Evolutionary conservation across 2,888 invertebrate genomes (phyloP).

Genomic region (Bhutanitis thaidina): DNA sequence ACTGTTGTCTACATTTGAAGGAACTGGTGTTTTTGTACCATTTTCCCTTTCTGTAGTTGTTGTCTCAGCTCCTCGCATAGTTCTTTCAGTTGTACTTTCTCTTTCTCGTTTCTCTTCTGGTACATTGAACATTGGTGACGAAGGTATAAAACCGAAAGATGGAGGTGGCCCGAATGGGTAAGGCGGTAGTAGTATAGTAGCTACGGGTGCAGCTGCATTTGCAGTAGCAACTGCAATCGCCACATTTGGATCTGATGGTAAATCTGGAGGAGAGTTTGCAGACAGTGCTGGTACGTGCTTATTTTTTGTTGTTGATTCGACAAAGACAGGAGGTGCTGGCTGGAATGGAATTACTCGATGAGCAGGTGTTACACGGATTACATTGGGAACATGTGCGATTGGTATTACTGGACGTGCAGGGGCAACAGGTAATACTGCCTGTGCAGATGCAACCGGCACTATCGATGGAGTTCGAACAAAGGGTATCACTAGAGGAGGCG

Average conservation of each 20-base stretch:
- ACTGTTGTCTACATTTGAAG: slow-evolving; percentile 55
- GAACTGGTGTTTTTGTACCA: slow-evolving; percentile 49
- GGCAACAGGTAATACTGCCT: slow-evolving; percentile 28
- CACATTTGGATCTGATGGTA: slow-evolving; percentile 52
- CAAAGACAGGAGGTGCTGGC: slow-evolving; percentile 28
- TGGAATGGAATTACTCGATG: slow-evolving; percentile 9
- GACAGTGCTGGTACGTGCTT: slow-evolving; percentile 26
- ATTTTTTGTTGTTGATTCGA: slow-evolving; percentile 27
- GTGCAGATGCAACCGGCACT: slow-evolving; percentile 26
- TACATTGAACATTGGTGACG: slow-evolving; percentile 37
- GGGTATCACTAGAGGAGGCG: slow-evolving; percentile 24
- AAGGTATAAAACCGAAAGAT: slow-evolving; percentile 50
- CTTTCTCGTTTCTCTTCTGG: slow-evolving; percentile 49
- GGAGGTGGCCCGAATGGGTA: slow-evolving; percentile 67
- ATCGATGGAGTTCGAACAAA: slow-evolving; percentile 20
- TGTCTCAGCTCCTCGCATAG: slow-evolving; percentile 25
- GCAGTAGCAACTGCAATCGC: slow-evolving; percentile 70
- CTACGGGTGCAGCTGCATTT: slow-evolving; percentile 65
- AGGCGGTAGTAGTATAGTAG: slow-evolving; percentile 65
- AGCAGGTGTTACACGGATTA: slow-evolving; percentile 7
- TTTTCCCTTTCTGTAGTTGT: slow-evolving; percentile 44
- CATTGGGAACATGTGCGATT: slow-evolving; percentile 14
- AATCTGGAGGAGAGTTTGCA: slow-evolving; percentile 32
- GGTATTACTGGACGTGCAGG: slow-evolving; percentile 30
- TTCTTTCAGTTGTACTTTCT: slow-evolving; percentile 42